Evolutionary conservation across 1,140 invertebrate genomes (phyloP), one percentile per base, ranked within the genome.

Genomic region (Metaphire vulgaris): DNA sequence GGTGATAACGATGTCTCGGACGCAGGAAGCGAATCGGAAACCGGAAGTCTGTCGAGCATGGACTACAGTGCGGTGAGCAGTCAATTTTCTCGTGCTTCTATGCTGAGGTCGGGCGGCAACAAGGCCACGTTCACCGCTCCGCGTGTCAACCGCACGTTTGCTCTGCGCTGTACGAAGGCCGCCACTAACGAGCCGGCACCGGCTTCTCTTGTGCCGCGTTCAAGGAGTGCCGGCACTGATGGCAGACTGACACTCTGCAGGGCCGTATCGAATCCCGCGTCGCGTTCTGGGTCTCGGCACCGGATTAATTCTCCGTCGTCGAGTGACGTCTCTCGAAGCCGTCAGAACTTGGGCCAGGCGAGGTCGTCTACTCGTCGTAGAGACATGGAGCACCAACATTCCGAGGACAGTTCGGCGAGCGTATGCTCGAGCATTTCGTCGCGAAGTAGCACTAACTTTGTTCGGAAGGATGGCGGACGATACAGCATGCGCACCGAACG

Each of bases 401-500:
- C 41, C 41, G 41, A 56, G 41, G 41, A 56, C 41, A 56, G 41
- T 21, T 56, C 41, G 41, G 41, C 41, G 41, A 56, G 41, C 21
- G 21, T 56, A 6, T 56, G 41, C 41, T 56, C 41, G 41, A 56
- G 41, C 41, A 56, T 1, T 73, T 28, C 41, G 34, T 34, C 31
- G 16, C 26, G 29, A 34, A 16, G 72, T 21, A 73, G 1, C 72
- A 21, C 16, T n/a, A 41, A 1, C 6, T 73, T 73, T n/a, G n/a
- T 28, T n/a, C 32, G 72, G 33, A 73, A 41, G 33, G 72, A 73
- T 26, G 72, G 72, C 16, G 72, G 72, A 21, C 72, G 72, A 0
- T 73, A 34, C 72, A 73, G 72, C 41, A 73, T 73, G 72, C 32
- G 72, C 21, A 14, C 34, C 16, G 72, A 73, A 73, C 33, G 56